Conservation (phyloP, 2,113 vertebrate species). For the Epinephelus fuscoguttatus region DNA sequence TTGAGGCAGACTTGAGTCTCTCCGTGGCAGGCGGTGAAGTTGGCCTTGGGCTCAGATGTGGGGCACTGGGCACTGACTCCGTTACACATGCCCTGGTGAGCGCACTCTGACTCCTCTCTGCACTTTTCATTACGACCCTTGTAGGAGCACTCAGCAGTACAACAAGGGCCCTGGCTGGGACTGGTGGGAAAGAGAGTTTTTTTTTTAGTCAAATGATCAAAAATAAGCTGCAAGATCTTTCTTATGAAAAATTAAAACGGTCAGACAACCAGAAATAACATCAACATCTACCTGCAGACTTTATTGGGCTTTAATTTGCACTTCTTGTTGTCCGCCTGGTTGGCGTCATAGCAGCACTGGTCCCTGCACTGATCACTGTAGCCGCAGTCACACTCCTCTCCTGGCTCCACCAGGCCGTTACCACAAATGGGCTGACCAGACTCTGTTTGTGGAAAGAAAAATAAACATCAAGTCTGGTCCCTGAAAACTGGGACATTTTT, state of each 20-base stretch:
- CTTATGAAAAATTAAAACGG: neutral
- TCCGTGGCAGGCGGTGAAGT: constrained; percentile 96
- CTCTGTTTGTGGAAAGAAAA: constrained; percentile 80
- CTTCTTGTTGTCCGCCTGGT: constrained; percentile 93
- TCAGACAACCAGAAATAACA: neutral
- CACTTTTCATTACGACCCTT: constrained; percentile 91
- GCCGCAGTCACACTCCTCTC: constrained; percentile 97
- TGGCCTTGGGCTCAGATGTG: constrained; percentile 92
- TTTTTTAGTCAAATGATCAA: neutral
- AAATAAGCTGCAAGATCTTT: neutral
- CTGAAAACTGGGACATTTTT: constrained; percentile 1
- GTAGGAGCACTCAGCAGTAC: constrained; percentile 87
- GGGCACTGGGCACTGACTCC: constrained; percentile 91
- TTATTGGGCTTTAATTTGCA: constrained; percentile 92
- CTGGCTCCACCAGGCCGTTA: constrained; percentile 96
- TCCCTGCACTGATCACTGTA: constrained; percentile 98
- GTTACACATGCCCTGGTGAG: constrained; percentile 92
- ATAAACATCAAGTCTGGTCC: constrained; percentile 20
- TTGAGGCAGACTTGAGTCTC: constrained; percentile 98
- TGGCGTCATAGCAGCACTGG: constrained; percentile 94
- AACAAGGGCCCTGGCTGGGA: constrained; percentile 98
- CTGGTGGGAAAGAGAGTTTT: constrained; percentile 73
- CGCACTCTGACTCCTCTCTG: constrained; percentile 96
- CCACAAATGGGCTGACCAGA: constrained; percentile 98
- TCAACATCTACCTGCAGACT: constrained; percentile 90